A percentile compares a stretch with the other conserved stretches of the same genome.
These are phyloP conservation scores for Podarcis cretensis DNA, from an alignment of 2,113 vertebrate species.

Conservation along the genomic window DNA sequence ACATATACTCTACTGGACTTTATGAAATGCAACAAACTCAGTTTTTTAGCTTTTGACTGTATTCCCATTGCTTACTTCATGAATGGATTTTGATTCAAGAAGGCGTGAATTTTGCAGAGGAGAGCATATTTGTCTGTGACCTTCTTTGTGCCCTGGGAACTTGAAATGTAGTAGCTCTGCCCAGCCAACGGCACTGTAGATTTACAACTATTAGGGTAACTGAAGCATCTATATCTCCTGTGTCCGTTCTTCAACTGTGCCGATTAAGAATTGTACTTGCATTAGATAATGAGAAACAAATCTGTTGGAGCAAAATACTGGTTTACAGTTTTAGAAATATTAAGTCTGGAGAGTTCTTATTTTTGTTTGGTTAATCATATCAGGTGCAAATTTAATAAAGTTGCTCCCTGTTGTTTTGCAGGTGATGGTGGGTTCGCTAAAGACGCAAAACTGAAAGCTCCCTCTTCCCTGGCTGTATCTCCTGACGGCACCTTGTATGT, in stretches of 20 bases:
- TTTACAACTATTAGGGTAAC: slow-evolving; percentile 66
- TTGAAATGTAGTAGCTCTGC: slow-evolving; percentile 50
- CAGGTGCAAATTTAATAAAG: slow-evolving; percentile 30
- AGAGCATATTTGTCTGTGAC: slow-evolving; percentile 26
- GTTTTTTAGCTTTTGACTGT: slow-evolving; percentile 16
- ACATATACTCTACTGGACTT: neutral
- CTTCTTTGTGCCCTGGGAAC: slow-evolving; percentile 36
- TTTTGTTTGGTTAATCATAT: slow-evolving; percentile 31
- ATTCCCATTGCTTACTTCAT: slow-evolving; percentile 36
- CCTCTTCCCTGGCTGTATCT: slow-evolving; percentile 90
- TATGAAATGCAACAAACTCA: neutral
- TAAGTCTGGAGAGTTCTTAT: slow-evolving; percentile 37
- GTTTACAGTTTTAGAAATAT: slow-evolving; percentile 61
- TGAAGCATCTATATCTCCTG: slow-evolving; percentile 67
- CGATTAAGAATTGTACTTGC: slow-evolving; percentile 62
- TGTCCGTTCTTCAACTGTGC: slow-evolving; percentile 64
- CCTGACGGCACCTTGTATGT: slow-evolving; percentile 93
- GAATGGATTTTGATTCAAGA: slow-evolving; percentile 42
- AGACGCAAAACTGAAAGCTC: slow-evolving; percentile 93
- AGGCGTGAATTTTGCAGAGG: neutral
- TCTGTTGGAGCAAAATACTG: slow-evolving; percentile 55
- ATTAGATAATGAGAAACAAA: slow-evolving; percentile 65
- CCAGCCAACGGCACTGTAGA: slow-evolving; percentile 49
- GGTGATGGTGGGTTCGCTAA: slow-evolving; percentile 95
- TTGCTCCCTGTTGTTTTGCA: slow-evolving; percentile 60